Percentiles rank a stretch among this genome's conserved stretches.
Conservation (phyloP, 2,888 invertebrate genomes). For the Calliphora vomitoria region DNA sequence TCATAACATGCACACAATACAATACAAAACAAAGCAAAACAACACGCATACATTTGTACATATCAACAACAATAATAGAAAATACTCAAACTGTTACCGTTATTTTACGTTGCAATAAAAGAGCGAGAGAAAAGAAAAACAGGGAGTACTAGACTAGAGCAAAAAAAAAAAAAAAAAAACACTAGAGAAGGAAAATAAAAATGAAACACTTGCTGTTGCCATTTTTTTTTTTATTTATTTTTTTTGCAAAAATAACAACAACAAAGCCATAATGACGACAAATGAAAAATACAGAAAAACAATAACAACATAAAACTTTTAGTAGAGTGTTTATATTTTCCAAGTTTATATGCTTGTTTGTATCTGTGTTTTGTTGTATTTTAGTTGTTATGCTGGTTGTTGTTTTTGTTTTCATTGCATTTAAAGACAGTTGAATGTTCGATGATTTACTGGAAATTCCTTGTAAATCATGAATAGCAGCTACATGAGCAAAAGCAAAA, state of each 20-base stretch:
- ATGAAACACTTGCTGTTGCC: constrained; percentile 41
- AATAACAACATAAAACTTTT: not conserved
- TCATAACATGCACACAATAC: not conserved
- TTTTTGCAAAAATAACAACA: constrained; percentile 5
- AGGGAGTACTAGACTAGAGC: not conserved
- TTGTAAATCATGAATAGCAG: not conserved
- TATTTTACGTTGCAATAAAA: not conserved
- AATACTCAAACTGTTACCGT: constrained; percentile 34
- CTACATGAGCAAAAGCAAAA: not conserved
- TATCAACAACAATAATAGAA: not conserved
- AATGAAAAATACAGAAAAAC: constrained; percentile 14
- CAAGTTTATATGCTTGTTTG: constrained; percentile 4
- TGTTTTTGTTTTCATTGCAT: constrained; percentile 15
- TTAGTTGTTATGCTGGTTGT: constrained; percentile 5
- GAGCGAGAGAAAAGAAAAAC: not conserved
- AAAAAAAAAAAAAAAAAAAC: not conserved
- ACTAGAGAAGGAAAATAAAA: constrained; percentile 9
- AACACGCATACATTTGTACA: not conserved
- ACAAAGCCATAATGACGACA: not conserved
- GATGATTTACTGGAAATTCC: constrained; percentile 67
- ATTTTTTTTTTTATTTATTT: not conserved
- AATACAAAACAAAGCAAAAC: not conserved
- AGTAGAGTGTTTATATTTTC: constrained; percentile 3
- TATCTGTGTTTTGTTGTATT: not conserved
- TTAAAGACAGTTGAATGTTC: constrained; percentile 60